phyloP scores from a whole-genome alignment of 1,140 invertebrate genomes.

The Drosophila serrata region DNA sequence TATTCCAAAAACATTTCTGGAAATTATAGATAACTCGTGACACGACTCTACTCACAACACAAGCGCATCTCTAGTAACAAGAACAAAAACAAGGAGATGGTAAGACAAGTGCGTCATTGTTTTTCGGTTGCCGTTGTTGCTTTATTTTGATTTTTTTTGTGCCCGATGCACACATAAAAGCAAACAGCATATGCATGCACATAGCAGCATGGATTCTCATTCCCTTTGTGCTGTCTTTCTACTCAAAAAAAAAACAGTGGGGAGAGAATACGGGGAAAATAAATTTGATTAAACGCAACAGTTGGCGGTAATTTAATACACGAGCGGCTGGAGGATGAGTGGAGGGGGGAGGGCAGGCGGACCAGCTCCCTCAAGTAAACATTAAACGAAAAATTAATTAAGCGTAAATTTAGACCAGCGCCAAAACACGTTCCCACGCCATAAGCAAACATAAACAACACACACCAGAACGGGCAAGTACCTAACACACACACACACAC shows the following conservation, averaged over 20 bases:
- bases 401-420: slow-evolving; percentile 74
- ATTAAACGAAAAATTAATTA: slow-evolving; percentile 74
- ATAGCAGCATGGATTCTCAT: slow-evolving; percentile 4
- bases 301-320: slow-evolving; percentile 75
- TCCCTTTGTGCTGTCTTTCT: slow-evolving; percentile 38
- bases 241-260: slow-evolving; percentile 22
- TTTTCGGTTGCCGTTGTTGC: slow-evolving; percentile 30
- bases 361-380: slow-evolving; percentile 59
- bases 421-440: slow-evolving; percentile 74
- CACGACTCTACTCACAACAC: neutral
- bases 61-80: slow-evolving; percentile 8
- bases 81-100: slow-evolving; percentile 26
- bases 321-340: slow-evolving; percentile 8
- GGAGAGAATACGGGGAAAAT: slow-evolving; percentile 20
- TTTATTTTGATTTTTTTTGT: slow-evolving; percentile 18
- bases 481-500: slow-evolving; percentile 2
- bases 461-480: slow-evolving; percentile 13
- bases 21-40: neutral
- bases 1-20: neutral
- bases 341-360: neutral
- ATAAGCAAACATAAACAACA: slow-evolving; percentile 60
- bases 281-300: slow-evolving; percentile 77
- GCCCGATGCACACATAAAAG: slow-evolving; percentile 16
- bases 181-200: slow-evolving; percentile 22
- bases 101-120: slow-evolving; percentile 77